Base-by-base conservation (phyloP, 2,888 invertebrate genomes). In the Thymelicus sylvestris region DNA sequence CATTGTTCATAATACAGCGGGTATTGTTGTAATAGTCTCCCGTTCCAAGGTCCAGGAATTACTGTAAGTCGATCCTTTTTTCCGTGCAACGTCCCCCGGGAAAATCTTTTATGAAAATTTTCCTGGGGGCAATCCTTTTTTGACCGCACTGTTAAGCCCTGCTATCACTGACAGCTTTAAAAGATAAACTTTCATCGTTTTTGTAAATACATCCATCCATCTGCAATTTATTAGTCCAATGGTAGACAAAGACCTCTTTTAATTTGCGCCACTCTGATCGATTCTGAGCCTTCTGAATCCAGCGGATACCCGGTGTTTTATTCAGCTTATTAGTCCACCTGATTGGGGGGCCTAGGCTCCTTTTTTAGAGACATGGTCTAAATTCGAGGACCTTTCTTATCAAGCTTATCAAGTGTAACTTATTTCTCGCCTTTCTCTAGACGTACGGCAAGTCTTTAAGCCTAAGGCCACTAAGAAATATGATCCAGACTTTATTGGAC, bases 401-500 rank as follows among this genome's bases (percentile, higher is more conserved):
- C 19, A 19, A 19, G 19, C 19, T 1, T n/a, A n/a, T n/a, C n/a
- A 19, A 19, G 10, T 41, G 10, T 41, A 7, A n/a, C 4, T 1
- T 7, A 19, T 24, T 12, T 59, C 38, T 59, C 59, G 38, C 39
- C 39, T 7, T 3, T 39, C 39, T 13, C 1, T 39, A 39, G 1
- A 38, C 0, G 0, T 59, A 15, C 8, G 6, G 24, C 66, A 47
- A 38, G 55, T 15, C 15, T 15, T 19, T 61, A 6, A 60, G 15
- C 59, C 8, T 41, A n/a, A 62, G 67, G 68, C 13, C 38, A 41
- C 61, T 55, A 69, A 74, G 71, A 74, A 76, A 75, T 77, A 73
- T 75, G 74, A 77, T 75, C 72, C 69, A 72, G 74, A 24, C 64
- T 77, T 76, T 77, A 76, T 75, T 73, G 73, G 74, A 63, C 55